phyloP scores from a whole-genome alignment of 1,140 invertebrate species.

The Drosophila littoralis region DNA sequence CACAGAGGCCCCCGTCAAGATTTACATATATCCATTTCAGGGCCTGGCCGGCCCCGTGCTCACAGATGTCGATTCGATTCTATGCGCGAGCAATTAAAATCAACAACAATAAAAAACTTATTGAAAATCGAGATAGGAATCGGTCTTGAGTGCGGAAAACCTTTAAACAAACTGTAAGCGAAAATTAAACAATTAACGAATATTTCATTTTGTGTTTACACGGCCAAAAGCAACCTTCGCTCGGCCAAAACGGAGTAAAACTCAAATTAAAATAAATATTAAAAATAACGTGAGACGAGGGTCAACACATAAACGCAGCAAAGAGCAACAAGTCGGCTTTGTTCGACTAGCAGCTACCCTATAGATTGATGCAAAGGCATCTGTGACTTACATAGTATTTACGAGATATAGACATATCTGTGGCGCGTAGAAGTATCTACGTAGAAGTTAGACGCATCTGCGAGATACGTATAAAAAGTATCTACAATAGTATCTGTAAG shows the following conservation, averaged over 20 bases:
- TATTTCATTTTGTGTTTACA: conserved; percentile 32
- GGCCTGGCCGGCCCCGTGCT: conserved; percentile 6
- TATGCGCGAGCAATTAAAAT: conserved; percentile 17
- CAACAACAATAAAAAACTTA: conserved; percentile 14
- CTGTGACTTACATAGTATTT: conserved; percentile 4
- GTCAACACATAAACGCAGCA: conserved; percentile 28
- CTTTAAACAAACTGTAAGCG: conserved; percentile 36
- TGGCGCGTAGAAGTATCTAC: background rate
- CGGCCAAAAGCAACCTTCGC: conserved; percentile 21
- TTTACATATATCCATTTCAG: conserved; percentile 42
- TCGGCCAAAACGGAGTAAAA: conserved; percentile 19
- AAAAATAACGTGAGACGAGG: conserved; percentile 39
- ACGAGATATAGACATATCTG: conserved; percentile 11
- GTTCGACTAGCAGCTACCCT: background rate
- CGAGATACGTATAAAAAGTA: background rate
- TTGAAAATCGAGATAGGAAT: conserved; percentile 13
- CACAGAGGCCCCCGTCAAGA: conserved; percentile 15
- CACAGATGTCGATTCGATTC: conserved; percentile 1
- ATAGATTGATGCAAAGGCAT: background rate
- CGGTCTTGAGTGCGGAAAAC: conserved; percentile 44
- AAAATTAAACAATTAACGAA: conserved; percentile 69
- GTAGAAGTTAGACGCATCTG: background rate
- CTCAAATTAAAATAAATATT: conserved; percentile 41
- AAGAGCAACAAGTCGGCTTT: background rate
- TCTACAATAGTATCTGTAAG: background rate